Conservation (phyloP, 2,888 invertebrate genomes). For the Steromphala cineraria region DNA sequence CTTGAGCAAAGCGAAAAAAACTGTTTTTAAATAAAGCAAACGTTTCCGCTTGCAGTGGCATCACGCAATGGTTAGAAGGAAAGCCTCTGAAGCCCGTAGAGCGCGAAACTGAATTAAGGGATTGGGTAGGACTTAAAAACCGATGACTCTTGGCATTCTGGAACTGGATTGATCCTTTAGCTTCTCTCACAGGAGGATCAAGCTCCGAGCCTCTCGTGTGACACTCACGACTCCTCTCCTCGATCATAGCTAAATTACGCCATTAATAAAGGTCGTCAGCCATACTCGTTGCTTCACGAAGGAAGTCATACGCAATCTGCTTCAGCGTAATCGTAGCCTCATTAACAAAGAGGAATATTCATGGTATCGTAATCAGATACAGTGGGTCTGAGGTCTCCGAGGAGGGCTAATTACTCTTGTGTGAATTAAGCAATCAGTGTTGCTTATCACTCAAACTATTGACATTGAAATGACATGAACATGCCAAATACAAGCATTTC, state of each 20-base stretch:
- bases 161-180: background rate
- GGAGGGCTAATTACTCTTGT: background rate
- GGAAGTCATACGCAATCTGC: conserved; percentile 2
- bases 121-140: background rate
- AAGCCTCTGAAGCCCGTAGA: background rate
- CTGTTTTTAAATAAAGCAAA: background rate
- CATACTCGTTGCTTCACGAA: background rate
- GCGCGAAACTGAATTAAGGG: conserved; percentile 5
- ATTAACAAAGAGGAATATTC: background rate
- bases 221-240: background rate
- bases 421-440: background rate
- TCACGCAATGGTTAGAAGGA: background rate
- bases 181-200: background rate
- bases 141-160: conserved; percentile 2
- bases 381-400: background rate
- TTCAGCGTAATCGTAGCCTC: background rate
- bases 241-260: background rate
- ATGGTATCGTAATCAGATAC: background rate
- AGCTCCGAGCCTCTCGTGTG: background rate
- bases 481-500: too few species aligned
- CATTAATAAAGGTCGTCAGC: conserved; percentile 2
- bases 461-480: too few species aligned
- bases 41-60: background rate
- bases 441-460: too few species aligned
- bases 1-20: conserved; percentile 2